Conservation (phyloP, 2,888 invertebrate species). For the Lycaena phlaeas region DNA sequence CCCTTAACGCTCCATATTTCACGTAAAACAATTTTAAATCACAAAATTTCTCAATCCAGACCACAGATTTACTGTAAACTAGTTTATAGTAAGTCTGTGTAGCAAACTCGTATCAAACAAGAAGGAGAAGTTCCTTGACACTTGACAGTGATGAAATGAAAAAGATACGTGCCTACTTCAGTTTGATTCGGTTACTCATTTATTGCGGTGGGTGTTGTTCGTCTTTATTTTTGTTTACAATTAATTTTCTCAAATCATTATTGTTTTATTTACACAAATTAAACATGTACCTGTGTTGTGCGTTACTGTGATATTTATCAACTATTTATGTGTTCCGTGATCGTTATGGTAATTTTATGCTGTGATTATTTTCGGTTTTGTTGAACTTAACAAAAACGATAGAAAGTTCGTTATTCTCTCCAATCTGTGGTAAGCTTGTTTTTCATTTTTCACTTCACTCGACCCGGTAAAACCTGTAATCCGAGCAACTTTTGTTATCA, state of each 20-base stretch:
- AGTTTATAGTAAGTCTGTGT: too few relatives aligned
- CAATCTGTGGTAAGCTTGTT: conserved; percentile 18
- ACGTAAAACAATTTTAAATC: too few relatives aligned
- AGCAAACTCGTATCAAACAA: too few relatives aligned
- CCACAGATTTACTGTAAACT: too few relatives aligned
- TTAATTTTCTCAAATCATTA: conserved; percentile 23
- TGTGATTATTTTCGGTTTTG: conserved; percentile 19
- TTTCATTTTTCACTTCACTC: conserved; percentile 15
- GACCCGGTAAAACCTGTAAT: conserved; percentile 16
- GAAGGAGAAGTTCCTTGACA: too few relatives aligned
- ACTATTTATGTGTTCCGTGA: conserved; percentile 13
- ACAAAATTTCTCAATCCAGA: too few relatives aligned
- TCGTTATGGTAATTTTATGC: conserved; percentile 11
- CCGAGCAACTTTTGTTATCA: conserved; percentile 24
- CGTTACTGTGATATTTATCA: conserved; percentile 31
- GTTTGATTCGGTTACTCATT: conserved; percentile 26
- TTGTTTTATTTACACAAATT: conserved; percentile 24
- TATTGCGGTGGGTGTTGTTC: conserved; percentile 20
- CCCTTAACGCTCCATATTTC: too few relatives aligned
- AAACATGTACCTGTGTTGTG: conserved; percentile 30
- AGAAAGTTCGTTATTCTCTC: conserved; percentile 1
- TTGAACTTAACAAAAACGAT: not conserved
- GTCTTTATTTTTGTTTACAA: conserved; percentile 27
- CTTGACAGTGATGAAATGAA: too few relatives aligned
- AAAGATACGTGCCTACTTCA: conserved; percentile 17